phyloP scores from a whole-genome alignment of 2,113 vertebrate species.

The Eleginops maclovinus region DNA sequence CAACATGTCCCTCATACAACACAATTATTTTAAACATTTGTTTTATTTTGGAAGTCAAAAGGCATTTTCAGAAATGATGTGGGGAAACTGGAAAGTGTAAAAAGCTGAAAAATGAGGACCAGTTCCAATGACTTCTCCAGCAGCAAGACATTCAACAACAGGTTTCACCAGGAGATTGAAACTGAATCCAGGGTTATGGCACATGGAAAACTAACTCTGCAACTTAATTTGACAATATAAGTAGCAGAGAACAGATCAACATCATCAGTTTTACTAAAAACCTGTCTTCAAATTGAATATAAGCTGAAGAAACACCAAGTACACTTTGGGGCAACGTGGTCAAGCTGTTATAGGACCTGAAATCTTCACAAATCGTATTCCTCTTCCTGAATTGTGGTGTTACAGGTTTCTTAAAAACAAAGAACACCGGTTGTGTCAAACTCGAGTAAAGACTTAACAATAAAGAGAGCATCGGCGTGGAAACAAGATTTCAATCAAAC shows the following conservation, averaged over 20 bases:
- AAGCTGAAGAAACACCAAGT: not conserved
- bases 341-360: not conserved
- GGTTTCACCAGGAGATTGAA: slow-evolving; percentile 39
- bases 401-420: not conserved
- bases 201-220: slow-evolving; percentile 35
- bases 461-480: not conserved
- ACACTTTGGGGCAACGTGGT: not conserved
- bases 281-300: not conserved
- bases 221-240: slow-evolving; percentile 7
- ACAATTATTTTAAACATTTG: slow-evolving; percentile 43
- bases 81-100: slow-evolving; percentile 60
- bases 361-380: slow-evolving; percentile 6
- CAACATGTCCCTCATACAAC: not conserved
- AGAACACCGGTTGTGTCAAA: not conserved
- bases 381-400: not conserved
- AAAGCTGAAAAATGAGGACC: slow-evolving; percentile 64
- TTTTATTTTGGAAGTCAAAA: slow-evolving; percentile 76
- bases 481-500: slow-evolving; percentile 10
- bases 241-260: not conserved
- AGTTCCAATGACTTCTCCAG: slow-evolving; percentile 58
- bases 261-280: not conserved
- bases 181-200: slow-evolving; percentile 66
- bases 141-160: slow-evolving; percentile 26
- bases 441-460: slow-evolving; percentile 6
- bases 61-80: slow-evolving; percentile 64